phyloP scores from a whole-genome alignment of 2,888 invertebrate genomes.

The Bimastos eiseni region DNA sequence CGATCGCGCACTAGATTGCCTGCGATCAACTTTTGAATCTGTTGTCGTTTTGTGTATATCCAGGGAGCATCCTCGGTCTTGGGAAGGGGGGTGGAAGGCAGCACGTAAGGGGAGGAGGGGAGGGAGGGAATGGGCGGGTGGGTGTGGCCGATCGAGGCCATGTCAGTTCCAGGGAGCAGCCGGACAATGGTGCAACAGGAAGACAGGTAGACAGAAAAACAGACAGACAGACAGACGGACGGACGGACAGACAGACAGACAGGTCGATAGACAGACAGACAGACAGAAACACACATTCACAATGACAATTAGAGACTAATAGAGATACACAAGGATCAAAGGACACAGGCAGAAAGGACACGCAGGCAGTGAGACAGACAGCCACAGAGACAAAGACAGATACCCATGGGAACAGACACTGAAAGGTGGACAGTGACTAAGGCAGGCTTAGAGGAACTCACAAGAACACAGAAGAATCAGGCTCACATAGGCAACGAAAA shows the following conservation, averaged over 20 bases:
- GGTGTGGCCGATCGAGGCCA: not conserved
- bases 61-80: not conserved
- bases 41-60: not conserved
- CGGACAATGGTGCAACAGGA: conserved; percentile 55
- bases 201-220: conserved; percentile 52
- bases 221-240: not conserved
- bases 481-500: too few relatives aligned
- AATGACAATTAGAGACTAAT: conserved; percentile 68
- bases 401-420: conserved; percentile 63
- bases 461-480: too few relatives aligned
- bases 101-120: too few relatives aligned
- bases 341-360: not conserved
- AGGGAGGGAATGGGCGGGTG: not conserved
- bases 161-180: not conserved
- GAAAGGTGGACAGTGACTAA: too few relatives aligned
- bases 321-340: not conserved
- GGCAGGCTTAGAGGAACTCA: too few relatives aligned
- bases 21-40: not conserved
- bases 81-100: not conserved
- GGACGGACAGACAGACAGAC: not conserved
- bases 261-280: not conserved
- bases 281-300: not conserved
- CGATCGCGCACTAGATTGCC: not conserved
- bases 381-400: not conserved
- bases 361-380: not conserved